A percentile compares a stretch with the other conserved stretches of the same genome.
Evolutionary conservation across 92 coral and sea anemone species (phyloP).

Genomic region (Zoanthus gigantus): DNA sequence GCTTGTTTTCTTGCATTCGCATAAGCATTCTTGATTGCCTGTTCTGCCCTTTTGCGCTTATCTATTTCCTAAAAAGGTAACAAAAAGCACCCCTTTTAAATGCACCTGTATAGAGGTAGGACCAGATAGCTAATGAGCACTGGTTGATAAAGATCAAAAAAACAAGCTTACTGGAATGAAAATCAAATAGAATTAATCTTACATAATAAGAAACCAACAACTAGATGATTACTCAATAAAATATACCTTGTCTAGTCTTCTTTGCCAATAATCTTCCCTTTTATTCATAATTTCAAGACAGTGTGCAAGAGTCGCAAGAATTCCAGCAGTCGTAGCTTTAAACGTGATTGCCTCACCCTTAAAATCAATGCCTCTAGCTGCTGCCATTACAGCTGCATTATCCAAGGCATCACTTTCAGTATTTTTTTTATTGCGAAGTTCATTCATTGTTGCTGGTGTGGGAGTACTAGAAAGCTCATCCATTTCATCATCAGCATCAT

Average conservation of each 20-base stretch:
- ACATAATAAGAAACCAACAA: not conserved
- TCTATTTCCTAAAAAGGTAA: constrained; percentile 78
- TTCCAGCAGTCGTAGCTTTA: constrained; percentile 97
- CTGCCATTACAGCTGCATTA: constrained; percentile 64
- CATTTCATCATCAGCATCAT: constrained; percentile 99
- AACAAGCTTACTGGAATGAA: too few relatives aligned
- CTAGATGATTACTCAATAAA: not conserved
- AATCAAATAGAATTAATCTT: not conserved
- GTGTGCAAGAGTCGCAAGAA: constrained; percentile 94
- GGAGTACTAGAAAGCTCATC: constrained; percentile 98
- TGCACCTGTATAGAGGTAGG: too few relatives aligned
- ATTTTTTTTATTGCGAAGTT: constrained; percentile 59
- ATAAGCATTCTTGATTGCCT: constrained; percentile 76
- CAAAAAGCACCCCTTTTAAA: not conserved
- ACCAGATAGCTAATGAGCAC: too few relatives aligned
- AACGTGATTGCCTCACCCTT: constrained; percentile 97
- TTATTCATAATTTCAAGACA: constrained; percentile 94
- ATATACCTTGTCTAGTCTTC: constrained; percentile 90
- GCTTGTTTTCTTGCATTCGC: constrained; percentile 91
- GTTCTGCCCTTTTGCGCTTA: constrained; percentile 91
- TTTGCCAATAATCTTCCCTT: constrained; percentile 95
- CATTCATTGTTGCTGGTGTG: constrained; percentile 86
- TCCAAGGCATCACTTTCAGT: constrained; percentile 57
- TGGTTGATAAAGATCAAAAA: too few relatives aligned
- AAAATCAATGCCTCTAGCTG: constrained; percentile 92